Evolutionary conservation across 2,113 vertebrate species (phyloP).

Genomic region (Psophia crepitans): DNA sequence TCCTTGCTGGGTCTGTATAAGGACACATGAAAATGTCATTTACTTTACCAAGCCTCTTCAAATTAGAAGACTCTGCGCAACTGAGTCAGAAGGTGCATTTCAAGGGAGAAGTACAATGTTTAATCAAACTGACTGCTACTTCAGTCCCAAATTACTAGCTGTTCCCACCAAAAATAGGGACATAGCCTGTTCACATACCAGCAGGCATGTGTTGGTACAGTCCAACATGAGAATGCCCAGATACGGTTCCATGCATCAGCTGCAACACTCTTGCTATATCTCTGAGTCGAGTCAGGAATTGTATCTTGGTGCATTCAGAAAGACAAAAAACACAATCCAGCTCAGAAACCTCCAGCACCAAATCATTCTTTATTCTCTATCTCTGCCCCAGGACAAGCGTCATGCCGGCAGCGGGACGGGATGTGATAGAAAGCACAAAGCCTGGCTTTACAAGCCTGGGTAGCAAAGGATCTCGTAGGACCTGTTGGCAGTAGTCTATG

Average conservation of each 20-base stretch:
- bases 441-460: not conserved
- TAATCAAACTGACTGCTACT: not conserved
- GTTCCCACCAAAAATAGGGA: not conserved
- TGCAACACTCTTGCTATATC: not conserved
- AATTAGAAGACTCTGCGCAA: not conserved
- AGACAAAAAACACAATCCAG: not conserved
- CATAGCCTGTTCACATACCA: fast-evolving
- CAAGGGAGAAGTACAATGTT: not conserved
- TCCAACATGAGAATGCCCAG: fast-evolving
- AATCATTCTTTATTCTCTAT: not conserved
- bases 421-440: not conserved
- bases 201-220: fast-evolving
- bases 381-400: not conserved
- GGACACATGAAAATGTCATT: not conserved
- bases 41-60: not conserved
- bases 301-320: not conserved
- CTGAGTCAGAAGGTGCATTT: not conserved
- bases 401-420: not conserved
- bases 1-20: not conserved
- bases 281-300: not conserved
- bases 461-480: not conserved
- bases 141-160: not conserved
- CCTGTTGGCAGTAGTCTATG: not conserved
- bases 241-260: not conserved
- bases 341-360: not conserved